These are phyloP conservation scores for Lepisosteus osseus DNA, from an alignment of 2,113 vertebrate genomes.

Conservation along the genomic window DNA sequence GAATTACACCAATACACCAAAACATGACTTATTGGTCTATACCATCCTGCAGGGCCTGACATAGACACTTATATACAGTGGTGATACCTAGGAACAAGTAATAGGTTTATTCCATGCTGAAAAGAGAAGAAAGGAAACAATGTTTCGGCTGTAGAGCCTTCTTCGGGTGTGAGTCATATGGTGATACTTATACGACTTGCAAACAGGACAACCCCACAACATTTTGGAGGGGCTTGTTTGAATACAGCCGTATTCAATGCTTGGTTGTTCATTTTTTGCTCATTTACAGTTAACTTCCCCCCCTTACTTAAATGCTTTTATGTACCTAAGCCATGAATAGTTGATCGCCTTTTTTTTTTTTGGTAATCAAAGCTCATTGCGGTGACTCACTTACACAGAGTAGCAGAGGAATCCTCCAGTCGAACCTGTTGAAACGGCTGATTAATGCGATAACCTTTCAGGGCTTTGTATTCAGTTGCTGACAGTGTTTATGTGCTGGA, in stretches of 20 bases:
- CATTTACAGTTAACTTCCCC: constrained; percentile 26
- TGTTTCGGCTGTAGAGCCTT: too few relatives aligned
- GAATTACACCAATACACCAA: too few relatives aligned
- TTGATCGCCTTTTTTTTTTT: constrained; percentile 26
- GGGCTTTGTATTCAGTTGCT: not conserved
- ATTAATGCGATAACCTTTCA: constrained; percentile 1
- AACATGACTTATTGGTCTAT: too few relatives aligned
- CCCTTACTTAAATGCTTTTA: constrained; percentile 34
- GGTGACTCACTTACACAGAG: not conserved
- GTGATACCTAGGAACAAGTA: too few relatives aligned
- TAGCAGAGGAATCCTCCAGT: constrained; percentile 40
- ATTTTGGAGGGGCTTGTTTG: too few relatives aligned
- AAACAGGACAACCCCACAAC: too few relatives aligned
- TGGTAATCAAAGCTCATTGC: not conserved
- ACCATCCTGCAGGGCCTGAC: too few relatives aligned
- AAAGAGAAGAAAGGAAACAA: too few relatives aligned
- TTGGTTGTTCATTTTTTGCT: constrained; percentile 44
- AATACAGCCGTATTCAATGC: constrained; percentile 6
- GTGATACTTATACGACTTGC: too few relatives aligned
- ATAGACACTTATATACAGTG: too few relatives aligned
- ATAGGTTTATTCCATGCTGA: too few relatives aligned
- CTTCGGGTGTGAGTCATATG: too few relatives aligned
- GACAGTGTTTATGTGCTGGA: constrained; percentile 7
- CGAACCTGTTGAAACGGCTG: constrained; percentile 21
- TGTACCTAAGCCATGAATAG: constrained; percentile 18